These are phyloP conservation scores for Chymomyza amoena DNA, from an alignment of 2,888 invertebrate genomes.

Conservation along the genomic window DNA sequence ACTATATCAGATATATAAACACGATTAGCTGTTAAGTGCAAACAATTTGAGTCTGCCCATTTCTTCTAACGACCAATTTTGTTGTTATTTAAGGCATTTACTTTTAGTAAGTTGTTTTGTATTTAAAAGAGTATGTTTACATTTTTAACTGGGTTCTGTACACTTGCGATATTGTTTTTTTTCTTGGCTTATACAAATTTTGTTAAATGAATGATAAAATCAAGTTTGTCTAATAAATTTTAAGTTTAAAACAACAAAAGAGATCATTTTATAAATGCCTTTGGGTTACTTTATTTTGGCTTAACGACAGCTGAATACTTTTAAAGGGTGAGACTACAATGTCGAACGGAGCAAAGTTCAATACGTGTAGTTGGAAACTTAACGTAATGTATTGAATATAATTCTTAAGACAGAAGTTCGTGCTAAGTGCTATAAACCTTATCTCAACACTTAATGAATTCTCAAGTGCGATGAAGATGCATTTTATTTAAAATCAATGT, in stretches of 20 bases:
- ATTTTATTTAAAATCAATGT: no score
- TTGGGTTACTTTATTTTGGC: no score
- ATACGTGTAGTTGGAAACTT: no score
- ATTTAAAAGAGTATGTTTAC: not conserved
- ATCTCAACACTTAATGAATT: no score
- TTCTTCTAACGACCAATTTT: not conserved
- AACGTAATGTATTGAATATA: no score
- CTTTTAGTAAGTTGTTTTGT: not conserved
- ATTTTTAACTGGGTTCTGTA: not conserved
- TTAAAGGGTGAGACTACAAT: no score
- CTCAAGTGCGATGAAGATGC: no score
- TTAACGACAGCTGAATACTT: no score
- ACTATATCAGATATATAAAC: slow-evolving; percentile 31
- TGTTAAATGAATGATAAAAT: not conserved
- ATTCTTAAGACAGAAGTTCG: no score
- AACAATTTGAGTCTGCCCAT: not conserved
- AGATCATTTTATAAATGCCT: no score
- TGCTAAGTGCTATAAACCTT: no score
- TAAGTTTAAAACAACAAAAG: not conserved
- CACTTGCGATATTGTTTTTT: not conserved
- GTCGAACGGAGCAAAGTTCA: no score
- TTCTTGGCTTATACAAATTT: not conserved
- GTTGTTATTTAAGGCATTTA: slow-evolving; percentile 1
- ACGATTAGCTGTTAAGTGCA: slow-evolving; percentile 10
- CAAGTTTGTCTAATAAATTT: not conserved